A percentile compares a stretch with the other conserved stretches of the same genome.
Evolutionary conservation across 2,113 vertebrate genomes (phyloP).

Genomic region (Panurus biarmicus): DNA sequence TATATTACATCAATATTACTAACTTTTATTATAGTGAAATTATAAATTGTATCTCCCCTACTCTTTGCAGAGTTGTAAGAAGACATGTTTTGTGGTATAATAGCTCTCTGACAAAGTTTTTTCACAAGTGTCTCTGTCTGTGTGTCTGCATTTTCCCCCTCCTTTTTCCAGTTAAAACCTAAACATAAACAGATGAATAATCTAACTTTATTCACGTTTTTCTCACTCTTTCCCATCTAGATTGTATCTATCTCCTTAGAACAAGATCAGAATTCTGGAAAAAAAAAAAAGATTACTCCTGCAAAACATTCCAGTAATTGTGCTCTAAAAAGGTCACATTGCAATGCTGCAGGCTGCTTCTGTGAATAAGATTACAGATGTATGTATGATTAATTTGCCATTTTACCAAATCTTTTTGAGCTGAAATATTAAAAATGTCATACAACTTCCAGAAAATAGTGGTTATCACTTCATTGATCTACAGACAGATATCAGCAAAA

Average conservation of each 20-base stretch:
- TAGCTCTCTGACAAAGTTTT: neutral
- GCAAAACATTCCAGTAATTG: neutral
- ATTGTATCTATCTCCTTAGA: neutral
- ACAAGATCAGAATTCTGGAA: neutral
- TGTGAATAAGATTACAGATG: neutral
- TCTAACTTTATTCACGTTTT: neutral
- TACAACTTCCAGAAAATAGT: neutral
- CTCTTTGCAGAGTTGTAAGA: neutral
- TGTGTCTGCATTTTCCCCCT: neutral
- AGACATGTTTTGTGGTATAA: neutral
- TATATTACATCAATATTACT: neutral
- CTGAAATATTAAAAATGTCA: neutral
- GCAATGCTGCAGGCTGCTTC: neutral
- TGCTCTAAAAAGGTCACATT: neutral
- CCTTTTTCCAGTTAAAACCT: neutral
- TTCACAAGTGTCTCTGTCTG: neutral
- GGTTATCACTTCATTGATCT: neutral
- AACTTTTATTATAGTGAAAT: conserved; percentile 6
- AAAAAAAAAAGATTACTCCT: neutral
- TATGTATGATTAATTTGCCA: neutral
- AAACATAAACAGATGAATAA: neutral
- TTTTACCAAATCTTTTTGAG: neutral
- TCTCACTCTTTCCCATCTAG: neutral
- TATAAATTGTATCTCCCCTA: neutral
- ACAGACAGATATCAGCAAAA: neutral